Conservation (phyloP, 2,888 invertebrate species). For the Prenolepis imparis region DNA sequence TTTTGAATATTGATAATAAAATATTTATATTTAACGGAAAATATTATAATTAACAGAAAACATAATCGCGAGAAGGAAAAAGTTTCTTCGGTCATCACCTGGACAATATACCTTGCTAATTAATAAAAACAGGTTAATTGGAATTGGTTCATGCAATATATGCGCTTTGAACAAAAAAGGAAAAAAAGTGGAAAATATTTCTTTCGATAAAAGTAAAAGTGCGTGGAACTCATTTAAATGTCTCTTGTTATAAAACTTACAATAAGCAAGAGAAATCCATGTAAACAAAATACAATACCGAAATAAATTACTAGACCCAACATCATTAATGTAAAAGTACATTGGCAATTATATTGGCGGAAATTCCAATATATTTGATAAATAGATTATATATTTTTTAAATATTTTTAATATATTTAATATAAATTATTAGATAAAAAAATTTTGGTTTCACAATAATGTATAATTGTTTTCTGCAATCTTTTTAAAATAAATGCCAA, state of each 20-base stretch:
- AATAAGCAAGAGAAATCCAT: conserved; percentile 34
- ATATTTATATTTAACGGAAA: too few species aligned
- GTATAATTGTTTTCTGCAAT: background rate
- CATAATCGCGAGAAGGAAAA: background rate
- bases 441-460: background rate
- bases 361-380: conserved; percentile 19
- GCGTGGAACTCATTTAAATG: background rate
- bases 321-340: conserved; percentile 46
- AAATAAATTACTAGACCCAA: conserved; percentile 52
- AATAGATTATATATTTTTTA: background rate
- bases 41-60: too few species aligned
- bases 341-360: conserved; percentile 28
- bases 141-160: background rate
- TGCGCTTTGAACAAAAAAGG: background rate
- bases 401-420: too few species aligned
- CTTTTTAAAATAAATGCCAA: background rate
- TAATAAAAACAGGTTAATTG: conserved; percentile 16
- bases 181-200: background rate
- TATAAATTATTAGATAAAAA: background rate
- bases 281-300: conserved; percentile 34
- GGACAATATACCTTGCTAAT: conserved; percentile 28
- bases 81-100: conserved; percentile 21
- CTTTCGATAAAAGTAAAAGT: background rate
- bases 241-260: conserved; percentile 46
- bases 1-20: background rate